Conservation (phyloP, 1,140 invertebrate species). For the Campoletis sonorensis region DNA sequence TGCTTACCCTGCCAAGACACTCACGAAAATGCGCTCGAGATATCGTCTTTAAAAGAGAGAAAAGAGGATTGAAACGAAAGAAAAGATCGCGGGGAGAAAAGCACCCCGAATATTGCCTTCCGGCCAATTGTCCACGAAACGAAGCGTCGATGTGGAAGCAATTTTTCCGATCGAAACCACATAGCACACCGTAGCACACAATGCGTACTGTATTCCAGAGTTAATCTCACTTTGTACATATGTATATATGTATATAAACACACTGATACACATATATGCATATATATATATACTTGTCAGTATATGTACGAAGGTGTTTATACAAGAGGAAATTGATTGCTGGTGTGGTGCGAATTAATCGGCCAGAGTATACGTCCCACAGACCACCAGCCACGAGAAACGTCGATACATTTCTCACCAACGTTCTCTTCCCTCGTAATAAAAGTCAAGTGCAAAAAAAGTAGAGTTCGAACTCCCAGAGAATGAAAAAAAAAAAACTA, state of each 20-base stretch:
- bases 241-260: neutral
- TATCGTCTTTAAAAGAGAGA: neutral
- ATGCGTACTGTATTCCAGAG: neutral
- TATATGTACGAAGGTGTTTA: conserved; percentile 2
- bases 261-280: neutral
- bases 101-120: conserved; percentile 48
- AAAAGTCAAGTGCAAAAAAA: neutral
- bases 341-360: conserved; percentile 7
- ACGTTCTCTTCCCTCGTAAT: neutral
- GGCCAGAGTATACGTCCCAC: conserved; percentile 2
- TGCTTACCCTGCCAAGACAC: conserved; percentile 37
- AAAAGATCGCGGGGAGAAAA: conserved; percentile 5
- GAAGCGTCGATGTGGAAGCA: conserved; percentile 35
- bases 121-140: conserved; percentile 51
- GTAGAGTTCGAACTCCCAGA: neutral
- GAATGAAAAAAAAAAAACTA: no score
- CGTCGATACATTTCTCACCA: neutral
- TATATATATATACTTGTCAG: neutral
- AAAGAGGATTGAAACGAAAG: neutral
- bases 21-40: conserved; percentile 2
- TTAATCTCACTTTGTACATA: neutral
- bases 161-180: conserved; percentile 10
- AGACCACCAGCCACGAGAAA: conserved; percentile 9
- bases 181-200: conserved; percentile 2
- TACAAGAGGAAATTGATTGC: conserved; percentile 8